These are phyloP conservation scores for Hetaerina americana DNA, from an alignment of 1,140 invertebrate genomes.

Conservation along the genomic window DNA sequence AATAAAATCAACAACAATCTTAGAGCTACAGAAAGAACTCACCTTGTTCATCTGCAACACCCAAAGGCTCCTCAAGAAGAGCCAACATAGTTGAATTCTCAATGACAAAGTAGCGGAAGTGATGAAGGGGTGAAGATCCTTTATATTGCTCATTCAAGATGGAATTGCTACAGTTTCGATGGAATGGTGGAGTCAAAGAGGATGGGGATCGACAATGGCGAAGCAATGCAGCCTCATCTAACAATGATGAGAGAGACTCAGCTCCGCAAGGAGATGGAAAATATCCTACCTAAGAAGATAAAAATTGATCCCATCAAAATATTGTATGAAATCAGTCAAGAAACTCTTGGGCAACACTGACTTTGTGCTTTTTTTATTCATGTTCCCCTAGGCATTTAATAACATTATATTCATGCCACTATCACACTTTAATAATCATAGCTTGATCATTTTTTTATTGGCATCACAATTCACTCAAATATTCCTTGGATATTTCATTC, in stretches of 20 bases:
- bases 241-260: slow-evolving; percentile 68
- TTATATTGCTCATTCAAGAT: background rate
- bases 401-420: too few relatives aligned
- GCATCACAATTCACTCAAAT: too few relatives aligned
- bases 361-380: too few relatives aligned
- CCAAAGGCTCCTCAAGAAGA: slow-evolving; percentile 79
- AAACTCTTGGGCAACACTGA: too few relatives aligned
- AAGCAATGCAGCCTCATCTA: slow-evolving; percentile 77
- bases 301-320: background rate
- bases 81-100: slow-evolving; percentile 82
- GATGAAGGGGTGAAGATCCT: background rate
- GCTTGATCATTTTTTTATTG: too few relatives aligned
- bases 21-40: slow-evolving; percentile 5
- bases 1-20: slow-evolving; percentile 16
- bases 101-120: slow-evolving; percentile 78
- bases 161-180: background rate
- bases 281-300: slow-evolving; percentile 47
- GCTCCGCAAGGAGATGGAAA: slow-evolving; percentile 73
- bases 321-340: too few relatives aligned
- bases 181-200: slow-evolving; percentile 23
- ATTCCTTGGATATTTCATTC: too few relatives aligned
- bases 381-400: too few relatives aligned
- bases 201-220: slow-evolving; percentile 52
- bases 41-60: slow-evolving; percentile 36
- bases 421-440: too few relatives aligned